These are phyloP conservation scores for Hyposmocoma kahamanoa DNA, from an alignment of 1,140 invertebrate species.

Conservation along the genomic window DNA sequence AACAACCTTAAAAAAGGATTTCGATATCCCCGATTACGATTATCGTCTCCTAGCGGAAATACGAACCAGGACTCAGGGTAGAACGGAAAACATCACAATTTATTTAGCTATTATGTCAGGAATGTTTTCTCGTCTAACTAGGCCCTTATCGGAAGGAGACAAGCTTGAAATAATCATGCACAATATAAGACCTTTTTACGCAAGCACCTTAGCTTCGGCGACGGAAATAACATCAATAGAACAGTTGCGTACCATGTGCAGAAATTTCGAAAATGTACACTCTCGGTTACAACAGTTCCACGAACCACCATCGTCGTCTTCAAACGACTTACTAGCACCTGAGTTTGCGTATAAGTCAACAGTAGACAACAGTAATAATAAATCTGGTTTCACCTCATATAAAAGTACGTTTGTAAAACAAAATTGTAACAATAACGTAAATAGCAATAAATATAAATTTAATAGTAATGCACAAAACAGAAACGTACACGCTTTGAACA, in stretches of 20 bases:
- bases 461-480: no score
- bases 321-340: conserved; percentile 21
- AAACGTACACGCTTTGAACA: no score
- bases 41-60: conserved; percentile 33
- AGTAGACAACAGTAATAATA: no score
- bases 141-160: conserved; percentile 14
- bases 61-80: conserved; percentile 32
- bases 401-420: no score
- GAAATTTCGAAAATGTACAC: conserved; percentile 23
- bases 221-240: conserved; percentile 13
- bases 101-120: conserved; percentile 33
- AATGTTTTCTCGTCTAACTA: conserved; percentile 26
- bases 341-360: conserved; percentile 28
- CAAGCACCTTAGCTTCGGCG: conserved; percentile 12
- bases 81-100: conserved; percentile 28
- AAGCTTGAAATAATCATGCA: conserved; percentile 27
- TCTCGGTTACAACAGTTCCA: conserved; percentile 11
- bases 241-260: conserved; percentile 10
- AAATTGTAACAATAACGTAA: no score
- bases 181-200: conserved; percentile 25
- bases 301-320: conserved; percentile 16
- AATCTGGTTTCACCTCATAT: no score
- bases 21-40: conserved; percentile 27
- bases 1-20: conserved; percentile 22
- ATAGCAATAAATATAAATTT: no score